Evolutionary conservation across 92 coral and sea anemone species (phyloP).

Genomic region (Pocillopora meandrina): DNA sequence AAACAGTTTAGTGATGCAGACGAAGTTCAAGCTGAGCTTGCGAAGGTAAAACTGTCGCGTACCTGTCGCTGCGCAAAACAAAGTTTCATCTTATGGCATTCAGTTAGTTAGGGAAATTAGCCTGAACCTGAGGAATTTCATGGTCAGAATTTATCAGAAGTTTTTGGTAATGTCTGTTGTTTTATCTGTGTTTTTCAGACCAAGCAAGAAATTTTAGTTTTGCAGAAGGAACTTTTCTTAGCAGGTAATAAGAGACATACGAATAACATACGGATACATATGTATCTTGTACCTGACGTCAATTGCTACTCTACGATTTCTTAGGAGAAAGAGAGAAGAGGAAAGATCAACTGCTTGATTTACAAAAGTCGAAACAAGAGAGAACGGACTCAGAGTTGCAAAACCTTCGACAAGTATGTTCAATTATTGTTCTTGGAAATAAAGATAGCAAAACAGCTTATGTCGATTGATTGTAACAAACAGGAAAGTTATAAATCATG

Average conservation of each 20-base stretch:
- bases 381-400: conserved; percentile 95
- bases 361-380: conserved; percentile 97
- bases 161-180: neutral
- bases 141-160: neutral
- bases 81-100: too few species aligned
- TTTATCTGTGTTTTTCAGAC: conserved; percentile 38
- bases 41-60: conserved; percentile 51
- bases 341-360: conserved; percentile 94
- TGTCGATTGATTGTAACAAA: neutral
- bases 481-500: too few species aligned
- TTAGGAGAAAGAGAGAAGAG: conserved; percentile 97
- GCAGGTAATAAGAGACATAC: conserved; percentile 58
- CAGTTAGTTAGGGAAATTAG: too few species aligned
- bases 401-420: conserved; percentile 85
- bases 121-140: too few species aligned
- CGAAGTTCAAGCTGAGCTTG: conserved; percentile 92
- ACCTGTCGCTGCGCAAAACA: too few species aligned
- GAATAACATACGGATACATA: too few species aligned
- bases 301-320: neutral
- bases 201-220: conserved; percentile 88
- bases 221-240: conserved; percentile 93
- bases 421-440: neutral
- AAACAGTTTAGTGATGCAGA: conserved; percentile 99
- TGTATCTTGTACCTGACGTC: too few species aligned
- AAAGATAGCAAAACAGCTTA: neutral